phyloP scores from a whole-genome alignment of 2,888 invertebrate genomes.

The Amphiduros pacificus region DNA sequence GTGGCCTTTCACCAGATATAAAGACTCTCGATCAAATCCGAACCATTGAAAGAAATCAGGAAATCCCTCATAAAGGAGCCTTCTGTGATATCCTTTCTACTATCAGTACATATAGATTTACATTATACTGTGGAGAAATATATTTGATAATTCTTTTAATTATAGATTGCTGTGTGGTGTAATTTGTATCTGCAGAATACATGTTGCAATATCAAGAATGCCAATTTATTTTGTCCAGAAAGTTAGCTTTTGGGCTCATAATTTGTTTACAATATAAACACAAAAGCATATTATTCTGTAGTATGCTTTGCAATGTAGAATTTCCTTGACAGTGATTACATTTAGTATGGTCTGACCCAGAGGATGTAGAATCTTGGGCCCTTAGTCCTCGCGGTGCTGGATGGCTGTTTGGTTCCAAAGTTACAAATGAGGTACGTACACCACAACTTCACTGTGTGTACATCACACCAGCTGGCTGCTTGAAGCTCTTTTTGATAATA shows the following conservation, averaged over 20 bases:
- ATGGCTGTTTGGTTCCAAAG: slow-evolving; percentile 93
- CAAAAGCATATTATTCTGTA: no score
- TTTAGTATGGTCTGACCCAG: slow-evolving; percentile 99
- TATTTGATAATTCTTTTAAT: no score
- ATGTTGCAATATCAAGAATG: no score
- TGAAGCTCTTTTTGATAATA: no score
- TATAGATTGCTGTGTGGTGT: no score
- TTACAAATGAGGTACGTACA: slow-evolving; percentile 70
- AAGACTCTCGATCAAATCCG: slow-evolving; percentile 95
- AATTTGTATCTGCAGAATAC: no score
- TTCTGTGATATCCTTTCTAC: slow-evolving; percentile 72
- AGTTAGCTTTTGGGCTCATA: no score
- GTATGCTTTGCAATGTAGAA: no score
- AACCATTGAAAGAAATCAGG: slow-evolving; percentile 91
- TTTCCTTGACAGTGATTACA: slow-evolving; percentile 37
- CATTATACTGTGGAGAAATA: neutral
- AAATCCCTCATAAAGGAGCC: slow-evolving; percentile 94
- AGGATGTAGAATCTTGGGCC: slow-evolving; percentile 91
- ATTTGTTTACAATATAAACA: no score
- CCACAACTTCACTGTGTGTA: no score
- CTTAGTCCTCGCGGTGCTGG: slow-evolving; percentile 96
- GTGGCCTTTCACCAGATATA: slow-evolving; percentile 95
- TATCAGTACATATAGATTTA: neutral
- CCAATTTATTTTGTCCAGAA: no score
- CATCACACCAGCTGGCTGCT: no score